Conservation (phyloP, 2,797 vertebrate species). For the Esox masquinongy region DNA sequence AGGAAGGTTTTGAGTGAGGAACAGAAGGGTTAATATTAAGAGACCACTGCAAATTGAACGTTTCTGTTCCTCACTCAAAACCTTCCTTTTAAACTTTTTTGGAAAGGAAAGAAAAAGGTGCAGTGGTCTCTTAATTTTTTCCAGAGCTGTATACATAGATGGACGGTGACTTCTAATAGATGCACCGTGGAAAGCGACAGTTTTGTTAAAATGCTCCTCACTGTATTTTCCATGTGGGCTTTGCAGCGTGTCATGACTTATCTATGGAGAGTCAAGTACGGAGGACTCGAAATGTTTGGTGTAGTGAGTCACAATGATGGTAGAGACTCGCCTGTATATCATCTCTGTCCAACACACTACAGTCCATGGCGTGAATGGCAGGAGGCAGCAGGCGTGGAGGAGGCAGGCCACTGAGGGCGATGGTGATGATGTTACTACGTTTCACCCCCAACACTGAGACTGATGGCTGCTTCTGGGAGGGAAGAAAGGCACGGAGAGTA, state of each 20-base stretch:
- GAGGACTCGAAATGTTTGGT: neutral
- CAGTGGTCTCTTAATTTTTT: too few species aligned
- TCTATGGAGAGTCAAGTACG: neutral
- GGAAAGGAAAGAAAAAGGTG: too few species aligned
- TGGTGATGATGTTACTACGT: constrained; percentile 79
- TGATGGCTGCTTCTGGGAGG: constrained; percentile 62
- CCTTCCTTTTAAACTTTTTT: too few species aligned
- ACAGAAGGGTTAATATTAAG: too few species aligned
- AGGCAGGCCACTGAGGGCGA: constrained; percentile 75
- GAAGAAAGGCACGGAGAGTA: constrained; percentile 7
- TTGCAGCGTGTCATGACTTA: neutral
- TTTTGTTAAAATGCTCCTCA: neutral
- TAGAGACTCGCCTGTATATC: constrained; percentile 70
- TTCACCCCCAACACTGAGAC: constrained; percentile 73
- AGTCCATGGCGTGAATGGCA: constrained; percentile 78
- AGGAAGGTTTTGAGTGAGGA: too few species aligned
- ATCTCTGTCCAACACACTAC: constrained; percentile 75
- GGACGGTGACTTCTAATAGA: neutral
- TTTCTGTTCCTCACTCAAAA: too few species aligned
- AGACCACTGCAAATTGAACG: too few species aligned
- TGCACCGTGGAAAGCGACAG: neutral
- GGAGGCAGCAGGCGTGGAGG: constrained; percentile 74
- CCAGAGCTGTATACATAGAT: too few species aligned
- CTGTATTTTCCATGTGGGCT: neutral
- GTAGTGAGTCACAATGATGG: neutral